These are phyloP conservation scores for Dolomedes plantarius DNA, from an alignment of 2,888 invertebrate genomes.

Conservation along the genomic window DNA sequence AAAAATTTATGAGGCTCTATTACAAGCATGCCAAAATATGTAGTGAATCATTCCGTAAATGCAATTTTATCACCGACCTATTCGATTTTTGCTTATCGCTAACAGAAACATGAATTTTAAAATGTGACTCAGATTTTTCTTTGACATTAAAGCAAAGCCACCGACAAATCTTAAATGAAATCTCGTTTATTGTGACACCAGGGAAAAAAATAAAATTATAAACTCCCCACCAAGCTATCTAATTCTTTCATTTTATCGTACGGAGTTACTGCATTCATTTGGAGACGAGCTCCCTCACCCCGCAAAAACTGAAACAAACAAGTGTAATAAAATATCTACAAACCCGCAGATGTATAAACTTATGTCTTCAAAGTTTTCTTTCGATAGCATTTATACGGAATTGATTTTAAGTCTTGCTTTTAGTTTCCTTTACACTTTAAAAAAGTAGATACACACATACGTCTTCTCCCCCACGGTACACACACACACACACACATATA, in stretches of 20 bases:
- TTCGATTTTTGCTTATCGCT: conserved; percentile 57
- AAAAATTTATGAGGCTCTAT: conserved; percentile 40
- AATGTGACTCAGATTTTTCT: conserved; percentile 12
- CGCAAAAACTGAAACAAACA: conserved; percentile 49
- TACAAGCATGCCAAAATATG: conserved; percentile 12
- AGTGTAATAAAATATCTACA: conserved; percentile 42
- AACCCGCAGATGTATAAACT: conserved; percentile 32
- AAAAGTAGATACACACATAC: neutral
- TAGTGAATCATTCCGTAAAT: conserved; percentile 43
- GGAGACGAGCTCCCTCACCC: neutral
- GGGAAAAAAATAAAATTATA: conserved; percentile 40
- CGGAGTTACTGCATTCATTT: conserved; percentile 29
- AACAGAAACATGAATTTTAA: conserved; percentile 57
- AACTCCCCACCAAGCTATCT: conserved; percentile 19
- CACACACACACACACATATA: conserved; percentile 22
- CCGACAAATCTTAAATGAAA: conserved; percentile 46
- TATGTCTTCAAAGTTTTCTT: conserved; percentile 20
- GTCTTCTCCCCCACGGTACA: neutral
- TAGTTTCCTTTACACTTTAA: conserved; percentile 23
- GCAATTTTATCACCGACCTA: conserved; percentile 54
- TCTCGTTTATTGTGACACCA: conserved; percentile 55
- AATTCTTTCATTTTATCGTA: conserved; percentile 45
- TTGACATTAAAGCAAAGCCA: neutral
- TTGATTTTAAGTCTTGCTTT: conserved; percentile 54
- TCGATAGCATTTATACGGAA: conserved; percentile 38